Conservation (phyloP, 1,140 invertebrate genomes). For the Zaprionus tsacasi region DNA sequence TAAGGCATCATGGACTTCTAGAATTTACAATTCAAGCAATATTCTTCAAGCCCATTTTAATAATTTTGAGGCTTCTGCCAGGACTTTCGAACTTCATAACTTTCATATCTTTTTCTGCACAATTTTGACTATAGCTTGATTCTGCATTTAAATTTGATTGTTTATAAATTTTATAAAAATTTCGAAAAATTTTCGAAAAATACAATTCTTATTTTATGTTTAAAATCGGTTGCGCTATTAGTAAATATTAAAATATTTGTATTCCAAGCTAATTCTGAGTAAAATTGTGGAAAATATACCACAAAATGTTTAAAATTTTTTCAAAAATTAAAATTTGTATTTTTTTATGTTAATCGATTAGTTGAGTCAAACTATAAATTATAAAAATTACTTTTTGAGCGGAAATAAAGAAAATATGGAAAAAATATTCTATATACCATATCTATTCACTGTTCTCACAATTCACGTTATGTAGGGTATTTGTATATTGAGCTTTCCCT, state of each 20-base stretch:
- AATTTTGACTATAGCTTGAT: background rate
- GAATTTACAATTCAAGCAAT: no score
- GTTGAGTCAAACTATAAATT: no score
- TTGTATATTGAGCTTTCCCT: background rate
- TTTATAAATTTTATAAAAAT: background rate
- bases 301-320: background rate
- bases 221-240: no score
- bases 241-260: no score
- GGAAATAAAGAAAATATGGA: background rate
- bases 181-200: background rate
- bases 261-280: no score
- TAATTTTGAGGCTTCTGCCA: no score
- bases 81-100: background rate
- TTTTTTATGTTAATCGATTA: background rate
- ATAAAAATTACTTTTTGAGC: no score
- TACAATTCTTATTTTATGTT: background rate
- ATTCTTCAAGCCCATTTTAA: no score
- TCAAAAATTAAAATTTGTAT: background rate
- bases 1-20: no score
- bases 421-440: background rate
- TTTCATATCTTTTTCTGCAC: background rate
- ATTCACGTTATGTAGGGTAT: background rate
- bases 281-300: no score
- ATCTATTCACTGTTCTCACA: rapidly evolving
- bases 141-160: background rate